Percentiles rank a stretch among this genome's conserved stretches.
Evolutionary conservation across 1,140 invertebrate genomes (phyloP).

Genomic region (Danaus melanippus): DNA sequence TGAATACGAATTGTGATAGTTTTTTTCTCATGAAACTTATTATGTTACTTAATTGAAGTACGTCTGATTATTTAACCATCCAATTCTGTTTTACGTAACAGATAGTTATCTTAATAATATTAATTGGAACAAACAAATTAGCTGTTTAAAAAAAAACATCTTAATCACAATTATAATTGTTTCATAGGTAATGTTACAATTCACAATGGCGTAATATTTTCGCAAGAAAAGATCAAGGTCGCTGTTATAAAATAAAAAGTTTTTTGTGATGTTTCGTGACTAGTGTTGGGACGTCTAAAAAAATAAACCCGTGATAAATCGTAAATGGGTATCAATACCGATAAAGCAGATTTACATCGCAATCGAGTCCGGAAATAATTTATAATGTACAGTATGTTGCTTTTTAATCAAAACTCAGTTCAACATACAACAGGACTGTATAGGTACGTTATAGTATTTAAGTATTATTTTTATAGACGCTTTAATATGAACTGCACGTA

Average conservation of each 20-base stretch:
- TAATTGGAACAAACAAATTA: no score
- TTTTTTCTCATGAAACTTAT: no score
- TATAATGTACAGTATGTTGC: conserved; percentile 13
- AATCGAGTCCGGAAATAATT: conserved; percentile 21
- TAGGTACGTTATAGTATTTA: no score
- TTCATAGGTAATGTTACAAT: conserved; percentile 24
- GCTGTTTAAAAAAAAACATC: conserved; percentile 1
- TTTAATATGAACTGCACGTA: conserved; percentile 13
- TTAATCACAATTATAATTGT: conserved; percentile 21
- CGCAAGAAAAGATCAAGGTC: conserved; percentile 61
- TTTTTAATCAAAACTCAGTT: conserved; percentile 6
- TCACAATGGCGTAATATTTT: conserved; percentile 55
- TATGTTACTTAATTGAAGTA: no score
- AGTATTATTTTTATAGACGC: neutral
- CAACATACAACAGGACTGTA: no score
- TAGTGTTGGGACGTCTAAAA: conserved; percentile 46
- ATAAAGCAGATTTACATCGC: conserved; percentile 19
- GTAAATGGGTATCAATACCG: conserved; percentile 52
- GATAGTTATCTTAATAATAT: no score
- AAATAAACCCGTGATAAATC: conserved; percentile 63
- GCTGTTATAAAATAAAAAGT: conserved; percentile 47
- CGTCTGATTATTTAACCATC: no score
- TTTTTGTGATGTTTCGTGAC: conserved; percentile 63
- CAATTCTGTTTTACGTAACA: no score
- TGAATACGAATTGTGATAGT: no score